phyloP scores from a whole-genome alignment of 2,888 invertebrate species.

The Pandemis corylana region DNA sequence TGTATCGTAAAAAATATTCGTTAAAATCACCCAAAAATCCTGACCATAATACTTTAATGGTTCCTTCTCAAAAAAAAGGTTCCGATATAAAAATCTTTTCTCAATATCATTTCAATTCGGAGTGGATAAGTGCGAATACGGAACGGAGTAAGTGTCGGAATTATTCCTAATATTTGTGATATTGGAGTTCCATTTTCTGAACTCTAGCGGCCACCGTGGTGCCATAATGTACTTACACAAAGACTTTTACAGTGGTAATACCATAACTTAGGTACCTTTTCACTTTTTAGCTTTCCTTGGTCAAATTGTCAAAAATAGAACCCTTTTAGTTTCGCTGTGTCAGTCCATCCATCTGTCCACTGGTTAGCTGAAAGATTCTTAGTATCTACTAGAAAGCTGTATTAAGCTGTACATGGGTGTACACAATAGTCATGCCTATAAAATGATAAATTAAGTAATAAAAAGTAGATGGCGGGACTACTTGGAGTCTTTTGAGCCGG shows the following conservation, averaged over 20 bases:
- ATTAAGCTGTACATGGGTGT: too few relatives aligned
- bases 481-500: too few relatives aligned
- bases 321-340: too few relatives aligned
- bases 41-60: background rate
- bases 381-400: too few relatives aligned
- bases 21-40: background rate
- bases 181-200: slow-evolving; percentile 18
- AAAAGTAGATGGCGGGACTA: too few relatives aligned
- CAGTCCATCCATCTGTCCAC: too few relatives aligned
- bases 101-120: slow-evolving; percentile 12
- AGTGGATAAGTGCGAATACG: slow-evolving; percentile 27
- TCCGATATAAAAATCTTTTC: slow-evolving; percentile 14
- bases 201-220: slow-evolving; percentile 32
- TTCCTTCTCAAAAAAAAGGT: background rate
- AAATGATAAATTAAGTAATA: too few relatives aligned
- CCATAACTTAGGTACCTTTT: background rate
- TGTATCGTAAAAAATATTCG: background rate
- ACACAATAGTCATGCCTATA: too few relatives aligned
- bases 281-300: too few relatives aligned
- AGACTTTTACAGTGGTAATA: slow-evolving; percentile 27
- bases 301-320: too few relatives aligned
- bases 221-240: slow-evolving; percentile 29
- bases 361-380: too few relatives aligned
- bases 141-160: slow-evolving; percentile 21
- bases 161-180: slow-evolving; percentile 36